Base-by-base conservation (phyloP, 2,888 invertebrate genomes). In the Osmoderma eremita region DNA sequence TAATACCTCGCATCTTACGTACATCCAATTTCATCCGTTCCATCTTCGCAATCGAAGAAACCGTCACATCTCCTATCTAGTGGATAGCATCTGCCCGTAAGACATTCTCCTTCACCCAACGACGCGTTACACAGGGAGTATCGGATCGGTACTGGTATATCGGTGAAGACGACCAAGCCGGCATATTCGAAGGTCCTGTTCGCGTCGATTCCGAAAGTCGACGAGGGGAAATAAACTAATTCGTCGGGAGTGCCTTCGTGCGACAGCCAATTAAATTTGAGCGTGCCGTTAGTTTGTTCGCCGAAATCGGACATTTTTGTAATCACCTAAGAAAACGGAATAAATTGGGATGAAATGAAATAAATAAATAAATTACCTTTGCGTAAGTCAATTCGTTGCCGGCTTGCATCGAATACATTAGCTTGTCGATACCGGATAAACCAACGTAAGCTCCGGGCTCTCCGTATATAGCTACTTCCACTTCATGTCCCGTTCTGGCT, bases 381-480 rank as follows among this genome's bases (percentile, higher is more conserved):
- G 94, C 92, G 77, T 95, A 94, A 0, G 92, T 90, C 66, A 96
- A 84, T 77, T 95, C 95, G 80, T 95, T 95, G 53, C 95, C 95
- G 12, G 95, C 94, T 84, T 95, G 95, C 93, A 96, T 94, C 5
- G 92, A 90, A 82, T 93, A 95, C 81, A 95, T 93, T 20, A 94
- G 91, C 76, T 92, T 88, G 81, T 95, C 95, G 69, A 97, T 90
- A 61, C 91, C 97, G 0, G 95, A 94, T 15, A 98, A 87, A 0
- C 94, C 97, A 3, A 98, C 95, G 81, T 95, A 96, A 0, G 97
- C 91, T 10, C 97, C 97, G 0, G 97, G 96, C 80, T 97, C 94
- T 12, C 97, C 97, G 77, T 91, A 93, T 71, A 97, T 93, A 0
- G 95, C 94, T 65, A 98, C 91, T 83, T 98, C 97, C 1, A 98